Evolutionary conservation across 2,888 invertebrate genomes (phyloP), one percentile per base, ranked within the genome.

Genomic region (Aleiodes alternator): DNA sequence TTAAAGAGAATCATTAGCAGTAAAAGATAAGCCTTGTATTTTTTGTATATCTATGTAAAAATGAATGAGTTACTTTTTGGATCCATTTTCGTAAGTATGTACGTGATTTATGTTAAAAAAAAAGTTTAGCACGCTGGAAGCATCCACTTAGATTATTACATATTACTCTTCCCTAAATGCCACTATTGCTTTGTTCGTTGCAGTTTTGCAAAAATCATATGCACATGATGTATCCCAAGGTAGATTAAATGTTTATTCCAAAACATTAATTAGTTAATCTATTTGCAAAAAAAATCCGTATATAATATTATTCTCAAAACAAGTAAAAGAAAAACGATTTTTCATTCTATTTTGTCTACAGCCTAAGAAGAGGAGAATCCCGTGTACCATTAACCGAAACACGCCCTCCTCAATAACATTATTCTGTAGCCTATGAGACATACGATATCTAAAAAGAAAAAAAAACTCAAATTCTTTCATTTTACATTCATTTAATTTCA

Each of bases 341-440:
- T 87, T 82, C 84, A 85, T 89, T 88, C 87, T 88, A 87, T 89
- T 91, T 89, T 91, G 91, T 90, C 90, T 90, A 91, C 92, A 92
- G 92, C 92, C 90, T 92, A 92, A 91, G 92, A 92, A 92, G 92
- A 92, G 90, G 91, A 90, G 90, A 84, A 76, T 84, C 88, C 88
- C 89, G 90, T 90, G 68, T 85, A 85, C 86, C 86, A 86, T 86
- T 85, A 88, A 84, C 87, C 87, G 87, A 87, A 88, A 84, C 85
- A 87, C 88, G 87, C 85, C 85, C 84, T 78, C 72, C 82, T 77
- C 75, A 80, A 78, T 81, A 74, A 79, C 80, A 80, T 80, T 76
- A 69, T 85, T 88, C 87, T 85, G 80, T 84, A 82, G 82, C 84
- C 81, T 51, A 82, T 48, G 64, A 64, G 64, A 64, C 64, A 64